phyloP scores from a whole-genome alignment of 2,113 vertebrate genomes.

The Cyanistes caeruleus region DNA sequence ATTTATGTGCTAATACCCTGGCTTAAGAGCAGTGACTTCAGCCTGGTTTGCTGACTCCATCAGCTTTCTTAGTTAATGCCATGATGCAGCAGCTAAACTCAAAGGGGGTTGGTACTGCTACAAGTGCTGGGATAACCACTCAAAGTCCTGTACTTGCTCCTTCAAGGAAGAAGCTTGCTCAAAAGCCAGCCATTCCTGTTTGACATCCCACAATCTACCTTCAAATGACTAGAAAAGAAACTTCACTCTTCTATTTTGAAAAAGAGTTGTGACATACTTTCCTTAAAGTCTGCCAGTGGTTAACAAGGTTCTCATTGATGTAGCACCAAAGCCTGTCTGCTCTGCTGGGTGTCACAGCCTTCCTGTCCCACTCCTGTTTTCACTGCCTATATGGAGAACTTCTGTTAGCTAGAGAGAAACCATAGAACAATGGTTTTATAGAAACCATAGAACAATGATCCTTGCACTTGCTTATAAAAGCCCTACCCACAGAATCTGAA shows the following conservation, averaged over 20 bases:
- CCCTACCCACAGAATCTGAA: not conserved
- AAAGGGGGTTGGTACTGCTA: not conserved
- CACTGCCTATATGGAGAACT: not conserved
- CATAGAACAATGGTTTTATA: not conserved
- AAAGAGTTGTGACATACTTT: not conserved
- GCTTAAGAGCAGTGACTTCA: not conserved
- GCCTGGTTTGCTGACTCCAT: not conserved
- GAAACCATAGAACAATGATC: not conserved
- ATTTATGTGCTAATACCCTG: not conserved
- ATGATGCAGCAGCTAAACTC: not conserved
- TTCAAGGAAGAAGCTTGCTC: not conserved
- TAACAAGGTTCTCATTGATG: accelerated
- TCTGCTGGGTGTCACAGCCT: not conserved
- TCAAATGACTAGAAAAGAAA: not conserved
- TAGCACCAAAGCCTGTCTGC: not conserved
- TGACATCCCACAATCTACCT: not conserved
- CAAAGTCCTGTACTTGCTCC: not conserved
- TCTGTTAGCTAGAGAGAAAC: not conserved
- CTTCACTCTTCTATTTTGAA: not conserved
- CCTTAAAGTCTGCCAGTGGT: not conserved
- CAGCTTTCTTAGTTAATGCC: not conserved
- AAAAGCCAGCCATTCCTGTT: not conserved
- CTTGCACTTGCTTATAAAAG: not conserved
- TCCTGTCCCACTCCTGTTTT: not conserved
- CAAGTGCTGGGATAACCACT: accelerated